Evolutionary conservation across 2,113 vertebrate species (phyloP), one percentile per base, ranked within the genome.

Genomic region (Rattus norvegicus): DNA sequence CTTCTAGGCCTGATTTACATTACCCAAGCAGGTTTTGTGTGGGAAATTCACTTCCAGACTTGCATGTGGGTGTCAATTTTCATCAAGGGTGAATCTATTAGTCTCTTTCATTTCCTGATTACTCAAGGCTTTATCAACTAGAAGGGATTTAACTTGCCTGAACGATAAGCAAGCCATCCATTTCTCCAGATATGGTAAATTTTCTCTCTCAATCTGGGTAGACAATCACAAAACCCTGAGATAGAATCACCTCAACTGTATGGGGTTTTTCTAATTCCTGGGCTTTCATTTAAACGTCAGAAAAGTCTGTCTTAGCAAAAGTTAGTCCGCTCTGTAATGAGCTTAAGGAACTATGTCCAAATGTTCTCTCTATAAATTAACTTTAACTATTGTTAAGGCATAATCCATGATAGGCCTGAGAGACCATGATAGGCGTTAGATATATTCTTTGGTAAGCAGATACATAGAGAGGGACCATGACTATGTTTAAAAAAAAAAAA

Each of bases 31-130:
- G 75, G 89, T 95, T 94, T 95, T 92, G 77, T 93, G 77, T 91
- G 72, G 73, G 56, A 97, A 97, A 94, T 95, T 96, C 96, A 94
- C 95, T 96, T 95, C 54, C 92, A 7, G 95, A 97, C 79, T 91
- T 96, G 80, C 22, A 69, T 24, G 73, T 90, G 85, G 93, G 84
- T 96, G 95, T 97, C 96, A 97, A 67, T 97, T 97, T 96, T 92
- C 97, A 97, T 95, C 83, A 83, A 87, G 94, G 47, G 90, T 79
- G 89, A 97, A 97, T 95, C 95, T 91, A 97, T 96, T 97, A 95
- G 95, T 95, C 95, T 97, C 86, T 89, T 97, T 97, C 96, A 94
- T 92, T 97, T 95, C 94, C 93, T 97, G 92, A 97, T 98, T 95
- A 94, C 86, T 96, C 86, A 86, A 97, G 95, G 91, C 85, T 97